These are phyloP conservation scores for Deilephila porcellus DNA, from an alignment of 2,888 invertebrate genomes.

Conservation along the genomic window DNA sequence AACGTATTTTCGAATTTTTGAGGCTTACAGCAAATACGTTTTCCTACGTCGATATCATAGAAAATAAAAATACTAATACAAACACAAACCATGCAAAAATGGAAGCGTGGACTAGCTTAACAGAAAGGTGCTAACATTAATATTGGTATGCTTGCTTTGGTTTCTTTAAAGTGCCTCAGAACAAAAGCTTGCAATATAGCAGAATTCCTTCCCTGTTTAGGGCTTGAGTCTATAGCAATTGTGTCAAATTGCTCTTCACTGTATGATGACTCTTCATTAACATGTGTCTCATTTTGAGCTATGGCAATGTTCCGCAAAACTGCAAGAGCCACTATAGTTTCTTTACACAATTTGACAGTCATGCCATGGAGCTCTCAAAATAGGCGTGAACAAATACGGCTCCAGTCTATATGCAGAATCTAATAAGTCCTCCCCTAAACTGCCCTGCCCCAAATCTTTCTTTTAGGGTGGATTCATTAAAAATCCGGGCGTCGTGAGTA, in stretches of 20 bases:
- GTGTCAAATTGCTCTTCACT: background rate
- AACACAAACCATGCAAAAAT: background rate
- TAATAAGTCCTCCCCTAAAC: background rate
- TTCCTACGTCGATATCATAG: background rate
- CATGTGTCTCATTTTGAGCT: background rate
- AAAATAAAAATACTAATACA: constrained; percentile 7
- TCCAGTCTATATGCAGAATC: background rate
- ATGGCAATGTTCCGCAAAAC: background rate
- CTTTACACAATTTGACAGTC: background rate
- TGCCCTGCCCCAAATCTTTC: background rate
- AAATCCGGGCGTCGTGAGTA: background rate
- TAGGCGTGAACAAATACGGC: background rate
- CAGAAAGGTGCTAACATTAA: constrained; percentile 11
- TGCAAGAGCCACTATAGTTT: background rate
- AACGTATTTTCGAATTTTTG: too few species aligned
- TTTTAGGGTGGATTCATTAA: background rate
- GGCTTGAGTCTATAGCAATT: background rate
- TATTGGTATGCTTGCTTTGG: background rate
- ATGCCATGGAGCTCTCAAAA: background rate
- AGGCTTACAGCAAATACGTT: too few species aligned
- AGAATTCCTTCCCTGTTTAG: background rate
- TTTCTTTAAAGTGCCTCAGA: background rate
- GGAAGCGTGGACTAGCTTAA: background rate
- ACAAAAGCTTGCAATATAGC: background rate
- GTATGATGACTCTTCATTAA: too few species aligned